Evolutionary conservation across 2,797 vertebrate genomes (phyloP).

Genomic region (Mormyrus proboscirostris): DNA sequence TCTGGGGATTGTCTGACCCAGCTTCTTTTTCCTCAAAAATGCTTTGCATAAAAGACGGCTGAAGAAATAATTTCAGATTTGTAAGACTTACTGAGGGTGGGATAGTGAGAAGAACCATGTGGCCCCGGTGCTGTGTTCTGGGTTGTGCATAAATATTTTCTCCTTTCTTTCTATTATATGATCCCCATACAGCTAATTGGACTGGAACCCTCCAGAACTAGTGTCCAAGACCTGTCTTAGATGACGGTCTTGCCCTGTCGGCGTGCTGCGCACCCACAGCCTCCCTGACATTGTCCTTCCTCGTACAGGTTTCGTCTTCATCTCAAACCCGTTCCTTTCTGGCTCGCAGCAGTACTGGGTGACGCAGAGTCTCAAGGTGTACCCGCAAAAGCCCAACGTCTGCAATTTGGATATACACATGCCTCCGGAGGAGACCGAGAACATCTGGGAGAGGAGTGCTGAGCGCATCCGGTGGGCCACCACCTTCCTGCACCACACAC

Average conservation of each 20-base stretch:
- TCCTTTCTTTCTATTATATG: neutral
- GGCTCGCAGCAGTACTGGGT: slow-evolving; percentile 82
- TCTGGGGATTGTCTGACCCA: neutral
- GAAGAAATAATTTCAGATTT: neutral
- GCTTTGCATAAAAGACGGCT: neutral
- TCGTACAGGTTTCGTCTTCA: slow-evolving; percentile 67
- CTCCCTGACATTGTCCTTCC: neutral
- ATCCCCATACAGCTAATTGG: neutral
- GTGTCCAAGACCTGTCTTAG: neutral
- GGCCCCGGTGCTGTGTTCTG: neutral
- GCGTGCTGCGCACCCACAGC: neutral
- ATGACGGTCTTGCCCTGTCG: neutral
- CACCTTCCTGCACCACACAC: neutral
- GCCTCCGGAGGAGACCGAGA: slow-evolving; percentile 66
- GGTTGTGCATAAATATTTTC: neutral
- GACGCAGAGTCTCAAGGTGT: slow-evolving; percentile 80
- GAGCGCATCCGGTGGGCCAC: slow-evolving; percentile 62
- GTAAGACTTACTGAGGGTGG: neutral
- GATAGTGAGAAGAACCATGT: neutral
- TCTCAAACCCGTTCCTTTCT: slow-evolving; percentile 80
- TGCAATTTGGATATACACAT: slow-evolving; percentile 95
- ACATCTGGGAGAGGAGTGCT: slow-evolving; percentile 80
- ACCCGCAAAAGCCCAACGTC: slow-evolving; percentile 82
- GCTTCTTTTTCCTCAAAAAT: neutral
- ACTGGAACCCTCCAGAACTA: too few relatives aligned